A percentile compares a stretch with the other conserved stretches of the same genome.
These are phyloP conservation scores for Mus minutoides DNA, from an alignment of 2,797 vertebrate genomes.

Conservation along the genomic window DNA sequence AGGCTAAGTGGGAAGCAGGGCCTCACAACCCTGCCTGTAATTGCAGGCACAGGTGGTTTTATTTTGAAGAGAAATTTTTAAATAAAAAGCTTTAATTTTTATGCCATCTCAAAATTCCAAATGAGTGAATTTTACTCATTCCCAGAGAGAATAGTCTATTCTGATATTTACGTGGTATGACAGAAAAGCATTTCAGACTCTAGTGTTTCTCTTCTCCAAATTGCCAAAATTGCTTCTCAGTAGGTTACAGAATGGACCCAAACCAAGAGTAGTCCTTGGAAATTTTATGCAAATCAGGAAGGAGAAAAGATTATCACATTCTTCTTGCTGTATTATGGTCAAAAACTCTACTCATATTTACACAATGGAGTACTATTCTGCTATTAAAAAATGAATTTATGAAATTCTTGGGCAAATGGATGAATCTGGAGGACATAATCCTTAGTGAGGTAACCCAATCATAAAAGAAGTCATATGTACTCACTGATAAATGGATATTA, in stretches of 20 bases:
- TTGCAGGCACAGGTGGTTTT: conserved; percentile 32
- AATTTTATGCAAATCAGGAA: neutral
- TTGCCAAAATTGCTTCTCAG: neutral
- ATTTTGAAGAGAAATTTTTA: conserved; percentile 50
- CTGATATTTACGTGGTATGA: neutral
- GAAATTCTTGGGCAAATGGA: no score
- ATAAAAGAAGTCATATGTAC: no score
- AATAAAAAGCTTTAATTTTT: conserved; percentile 53
- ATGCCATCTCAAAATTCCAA: neutral
- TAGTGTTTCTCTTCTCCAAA: neutral
- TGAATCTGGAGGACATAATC: no score
- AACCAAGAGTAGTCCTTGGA: neutral
- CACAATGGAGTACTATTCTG: no score
- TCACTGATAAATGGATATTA: no score
- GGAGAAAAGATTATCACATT: neutral
- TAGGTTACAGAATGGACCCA: neutral
- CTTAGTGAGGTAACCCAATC: no score
- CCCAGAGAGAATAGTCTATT: neutral
- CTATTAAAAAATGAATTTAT: no score
- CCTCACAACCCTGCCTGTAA: neutral
- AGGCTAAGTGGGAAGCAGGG: conserved; percentile 21
- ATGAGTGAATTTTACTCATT: neutral
- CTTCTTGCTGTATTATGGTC: neutral
- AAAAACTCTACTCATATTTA: neutral
- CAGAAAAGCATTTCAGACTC: neutral